Evolutionary conservation across 1,140 invertebrate species (phyloP).

Genomic region (Drosophila baimaii): DNA sequence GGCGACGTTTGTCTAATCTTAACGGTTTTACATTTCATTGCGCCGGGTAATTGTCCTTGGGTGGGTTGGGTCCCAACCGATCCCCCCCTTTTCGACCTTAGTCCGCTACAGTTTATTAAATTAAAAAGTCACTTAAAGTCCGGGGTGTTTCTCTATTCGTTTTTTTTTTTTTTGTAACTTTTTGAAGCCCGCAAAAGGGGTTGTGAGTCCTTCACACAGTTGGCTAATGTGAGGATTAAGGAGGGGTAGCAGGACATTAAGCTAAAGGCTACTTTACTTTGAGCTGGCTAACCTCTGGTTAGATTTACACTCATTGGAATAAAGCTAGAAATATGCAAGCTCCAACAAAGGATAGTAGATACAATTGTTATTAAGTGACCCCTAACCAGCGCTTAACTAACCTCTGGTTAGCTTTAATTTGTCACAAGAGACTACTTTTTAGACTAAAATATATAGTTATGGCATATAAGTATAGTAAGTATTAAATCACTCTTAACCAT

Average conservation of each 20-base stretch:
- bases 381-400: not conserved
- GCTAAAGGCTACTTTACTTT: not conserved
- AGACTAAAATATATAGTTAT: too few species aligned
- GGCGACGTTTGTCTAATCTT: constrained; percentile 77
- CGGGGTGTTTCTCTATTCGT: not conserved
- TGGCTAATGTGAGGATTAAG: constrained; percentile 10
- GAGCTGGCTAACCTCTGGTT: not conserved
- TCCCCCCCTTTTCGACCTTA: too few species aligned
- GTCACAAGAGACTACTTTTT: not conserved
- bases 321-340: not conserved
- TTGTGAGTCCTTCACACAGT: not conserved
- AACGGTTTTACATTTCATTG: constrained; percentile 83
- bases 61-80: constrained; percentile 1
- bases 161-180: not conserved
- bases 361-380: too few species aligned
- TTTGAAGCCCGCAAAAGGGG: not conserved
- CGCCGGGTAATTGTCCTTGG: constrained; percentile 61
- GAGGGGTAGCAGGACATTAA: not conserved
- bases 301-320: not conserved
- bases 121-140: constrained; percentile 58
- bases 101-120: constrained; percentile 67
- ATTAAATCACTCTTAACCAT: not conserved
- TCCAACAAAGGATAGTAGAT: too few species aligned
- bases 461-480: too few species aligned
- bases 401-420: not conserved